Percentiles rank a stretch among this genome's conserved stretches.
Evolutionary conservation across 1,140 invertebrate species (phyloP).

Genomic region (Apis florea): DNA sequence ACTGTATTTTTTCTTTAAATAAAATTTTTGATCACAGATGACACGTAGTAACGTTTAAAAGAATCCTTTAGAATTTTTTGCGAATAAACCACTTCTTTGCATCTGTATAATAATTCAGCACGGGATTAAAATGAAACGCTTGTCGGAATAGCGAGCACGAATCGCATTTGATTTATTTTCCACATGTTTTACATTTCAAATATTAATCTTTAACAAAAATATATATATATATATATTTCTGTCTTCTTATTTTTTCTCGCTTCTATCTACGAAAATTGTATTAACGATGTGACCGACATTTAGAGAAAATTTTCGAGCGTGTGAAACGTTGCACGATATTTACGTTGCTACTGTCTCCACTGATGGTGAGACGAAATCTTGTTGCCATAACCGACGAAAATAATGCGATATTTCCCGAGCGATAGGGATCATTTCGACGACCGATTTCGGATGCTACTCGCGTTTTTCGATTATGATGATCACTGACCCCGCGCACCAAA

Average conservation of each 20-base stretch:
- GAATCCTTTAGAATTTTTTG: neutral
- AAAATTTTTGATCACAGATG: no score
- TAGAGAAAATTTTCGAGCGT: no score
- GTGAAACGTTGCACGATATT: no score
- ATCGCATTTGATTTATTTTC: slow-evolving; percentile 23
- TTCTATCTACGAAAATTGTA: no score
- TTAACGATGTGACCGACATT: no score
- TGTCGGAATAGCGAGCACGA: slow-evolving; percentile 10
- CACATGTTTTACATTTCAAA: slow-evolving; percentile 31
- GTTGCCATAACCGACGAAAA: slow-evolving; percentile 32
- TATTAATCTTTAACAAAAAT: neutral
- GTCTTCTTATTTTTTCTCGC: no score
- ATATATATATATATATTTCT: no score
- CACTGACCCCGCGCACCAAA: slow-evolving; percentile 61
- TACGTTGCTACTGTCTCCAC: no score
- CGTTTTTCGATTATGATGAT: slow-evolving; percentile 58
- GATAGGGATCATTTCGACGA: slow-evolving; percentile 11
- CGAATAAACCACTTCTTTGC: neutral
- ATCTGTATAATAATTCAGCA: slow-evolving; percentile 17
- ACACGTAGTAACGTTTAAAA: no score
- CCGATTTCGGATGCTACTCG: slow-evolving; percentile 31
- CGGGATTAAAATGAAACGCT: slow-evolving; percentile 19
- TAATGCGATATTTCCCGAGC: slow-evolving; percentile 24
- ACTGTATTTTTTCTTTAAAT: no score
- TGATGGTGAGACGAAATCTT: neutral